Percentiles rank a stretch among this genome's conserved stretches.
Evolutionary conservation across 2,797 vertebrate species (phyloP).

Genomic region (Anguilla obscura): DNA sequence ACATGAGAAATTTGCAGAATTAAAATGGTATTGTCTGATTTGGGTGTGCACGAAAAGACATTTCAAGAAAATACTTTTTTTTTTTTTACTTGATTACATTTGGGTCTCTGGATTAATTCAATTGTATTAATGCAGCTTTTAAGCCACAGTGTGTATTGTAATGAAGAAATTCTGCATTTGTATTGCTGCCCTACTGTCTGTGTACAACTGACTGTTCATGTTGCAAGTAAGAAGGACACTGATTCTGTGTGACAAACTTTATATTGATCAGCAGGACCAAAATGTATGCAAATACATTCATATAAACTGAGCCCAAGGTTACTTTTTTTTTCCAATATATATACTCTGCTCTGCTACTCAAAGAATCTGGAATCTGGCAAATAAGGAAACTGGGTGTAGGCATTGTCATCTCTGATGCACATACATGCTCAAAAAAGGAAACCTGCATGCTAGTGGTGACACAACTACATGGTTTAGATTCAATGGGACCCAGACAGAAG

Average conservation of each 20-base stretch:
- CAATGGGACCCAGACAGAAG: neutral
- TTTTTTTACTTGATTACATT: neutral
- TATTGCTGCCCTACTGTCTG: neutral
- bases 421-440: conserved; percentile 6
- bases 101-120: neutral
- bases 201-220: neutral
- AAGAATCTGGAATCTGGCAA: neutral
- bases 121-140: conserved; percentile 4
- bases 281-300: neutral
- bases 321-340: neutral
- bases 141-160: neutral
- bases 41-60: neutral
- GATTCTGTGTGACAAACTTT: conserved; percentile 1
- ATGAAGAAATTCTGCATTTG: neutral
- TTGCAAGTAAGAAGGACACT: neutral
- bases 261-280: neutral
- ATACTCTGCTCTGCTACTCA: neutral
- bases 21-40: neutral
- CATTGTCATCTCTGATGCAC: neutral
- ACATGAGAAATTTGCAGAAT: neutral
- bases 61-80: neutral
- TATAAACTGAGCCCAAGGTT: neutral
- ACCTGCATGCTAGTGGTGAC: conserved; percentile 10
- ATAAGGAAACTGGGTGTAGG: neutral
- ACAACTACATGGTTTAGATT: neutral